These are phyloP conservation scores for Clostera curtula DNA, from an alignment of 2,888 invertebrate species.

Conservation along the genomic window DNA sequence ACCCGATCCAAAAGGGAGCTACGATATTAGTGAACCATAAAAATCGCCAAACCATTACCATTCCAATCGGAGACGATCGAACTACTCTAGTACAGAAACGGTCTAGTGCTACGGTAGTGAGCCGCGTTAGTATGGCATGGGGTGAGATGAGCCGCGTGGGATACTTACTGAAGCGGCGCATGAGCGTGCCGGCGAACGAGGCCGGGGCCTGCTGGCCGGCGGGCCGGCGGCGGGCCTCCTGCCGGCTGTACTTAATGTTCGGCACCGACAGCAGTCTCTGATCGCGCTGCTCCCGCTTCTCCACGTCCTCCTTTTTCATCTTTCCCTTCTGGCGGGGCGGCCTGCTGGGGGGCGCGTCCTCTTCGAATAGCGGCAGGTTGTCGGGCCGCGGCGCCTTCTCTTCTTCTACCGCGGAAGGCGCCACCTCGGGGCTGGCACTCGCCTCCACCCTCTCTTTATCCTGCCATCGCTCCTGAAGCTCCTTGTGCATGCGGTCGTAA, in stretches of 20 bases:
- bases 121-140: too few species aligned
- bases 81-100: constrained; percentile 47
- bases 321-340: constrained; percentile 68
- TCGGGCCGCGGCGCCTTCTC: constrained; percentile 68
- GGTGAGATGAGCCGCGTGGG: constrained; percentile 30
- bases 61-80: constrained; percentile 49
- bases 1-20: constrained; percentile 38
- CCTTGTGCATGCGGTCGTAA: constrained; percentile 59
- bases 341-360: constrained; percentile 38
- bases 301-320: constrained; percentile 41
- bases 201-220: too few species aligned
- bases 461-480: constrained; percentile 62
- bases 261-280: constrained; percentile 85
- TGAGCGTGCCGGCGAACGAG: constrained; percentile 83
- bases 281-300: constrained; percentile 68
- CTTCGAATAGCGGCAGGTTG: constrained; percentile 75
- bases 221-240: constrained; percentile 55
- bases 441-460: constrained; percentile 44
- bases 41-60: constrained; percentile 61
- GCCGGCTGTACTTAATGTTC: constrained; percentile 78
- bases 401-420: constrained; percentile 28
- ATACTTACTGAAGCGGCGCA: constrained; percentile 93
- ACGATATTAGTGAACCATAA: constrained; percentile 44
- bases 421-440: constrained; percentile 22
- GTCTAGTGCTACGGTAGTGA: constrained; percentile 35